A percentile compares a stretch with the other conserved stretches of the same genome.
Conservation (phyloP, 2,888 invertebrate genomes). For the Brachypalpus laphriformis region DNA sequence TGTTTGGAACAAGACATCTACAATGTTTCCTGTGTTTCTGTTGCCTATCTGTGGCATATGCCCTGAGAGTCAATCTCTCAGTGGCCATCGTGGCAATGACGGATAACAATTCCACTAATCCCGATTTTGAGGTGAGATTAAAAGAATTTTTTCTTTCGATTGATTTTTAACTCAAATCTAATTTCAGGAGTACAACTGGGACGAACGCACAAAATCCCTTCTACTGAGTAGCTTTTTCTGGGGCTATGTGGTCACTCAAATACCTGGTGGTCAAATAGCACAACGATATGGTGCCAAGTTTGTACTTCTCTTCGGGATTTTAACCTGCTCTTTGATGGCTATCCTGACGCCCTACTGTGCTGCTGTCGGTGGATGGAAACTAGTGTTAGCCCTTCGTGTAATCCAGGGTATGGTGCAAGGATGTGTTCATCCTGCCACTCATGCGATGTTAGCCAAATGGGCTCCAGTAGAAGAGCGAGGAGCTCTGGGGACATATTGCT, state of each 20-base stretch:
- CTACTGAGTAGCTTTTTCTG: conserved; percentile 87
- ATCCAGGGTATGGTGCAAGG: conserved; percentile 88
- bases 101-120: conserved; percentile 82
- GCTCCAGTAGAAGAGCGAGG: conserved; percentile 88
- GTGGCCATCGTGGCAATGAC: conserved; percentile 91
- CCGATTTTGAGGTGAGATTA: conserved; percentile 82
- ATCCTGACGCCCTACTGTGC: conserved; percentile 88
- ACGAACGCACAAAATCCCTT: conserved; percentile 83
- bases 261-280: conserved; percentile 88
- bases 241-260: conserved; percentile 86
- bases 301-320: conserved; percentile 85
- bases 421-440: conserved; percentile 87
- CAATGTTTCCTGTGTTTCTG: conserved; percentile 86
- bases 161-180: not conserved
- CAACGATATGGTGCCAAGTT: conserved; percentile 88
- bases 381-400: conserved; percentile 85
- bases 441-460: conserved; percentile 89
- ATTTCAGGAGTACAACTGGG: conserved; percentile 85
- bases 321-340: conserved; percentile 86
- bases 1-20: conserved; percentile 86
- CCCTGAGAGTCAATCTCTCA: conserved; percentile 87
- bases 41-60: conserved; percentile 86
- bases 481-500: conserved; percentile 86
- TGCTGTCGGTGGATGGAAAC: conserved; percentile 85
- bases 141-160: not conserved